Evolutionary conservation across 92 coral and sea anemone species (phyloP).

Genomic region (Phenganax marumi): DNA sequence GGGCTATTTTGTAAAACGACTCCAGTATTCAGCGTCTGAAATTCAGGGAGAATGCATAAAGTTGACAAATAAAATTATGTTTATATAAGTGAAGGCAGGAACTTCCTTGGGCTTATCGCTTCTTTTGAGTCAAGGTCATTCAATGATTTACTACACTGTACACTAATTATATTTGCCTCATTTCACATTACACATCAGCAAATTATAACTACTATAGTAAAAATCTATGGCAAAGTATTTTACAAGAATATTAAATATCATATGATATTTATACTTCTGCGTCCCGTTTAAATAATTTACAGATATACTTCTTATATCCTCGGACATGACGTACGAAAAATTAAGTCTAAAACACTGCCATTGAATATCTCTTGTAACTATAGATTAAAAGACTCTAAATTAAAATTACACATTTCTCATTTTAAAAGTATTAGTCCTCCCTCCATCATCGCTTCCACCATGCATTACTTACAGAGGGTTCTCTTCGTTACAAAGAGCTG

Average conservation of each 20-base stretch:
- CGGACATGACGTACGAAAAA: conserved; percentile 25
- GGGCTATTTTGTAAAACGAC: no score
- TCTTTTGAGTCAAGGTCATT: not conserved
- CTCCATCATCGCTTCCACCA: conserved; percentile 2
- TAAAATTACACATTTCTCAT: conserved; percentile 43
- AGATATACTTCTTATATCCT: not conserved
- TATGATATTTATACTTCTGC: conserved; percentile 40
- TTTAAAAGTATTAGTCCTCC: conserved; percentile 33
- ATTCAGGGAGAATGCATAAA: no score
- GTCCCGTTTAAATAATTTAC: conserved; percentile 47
- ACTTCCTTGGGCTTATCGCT: no score
- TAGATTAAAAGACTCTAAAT: conserved; percentile 38
- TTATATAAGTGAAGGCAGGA: no score
- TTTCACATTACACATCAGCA: conserved; percentile 33
- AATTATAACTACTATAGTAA: conserved; percentile 30
- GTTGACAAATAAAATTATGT: no score
- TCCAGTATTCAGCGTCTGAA: no score
- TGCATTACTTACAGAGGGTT: not conserved
- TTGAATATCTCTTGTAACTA: not conserved
- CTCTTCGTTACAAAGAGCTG: conserved; percentile 41
- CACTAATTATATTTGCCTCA: conserved; percentile 38
- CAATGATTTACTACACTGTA: conserved; percentile 33
- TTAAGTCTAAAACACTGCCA: conserved; percentile 41
- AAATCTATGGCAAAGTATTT: conserved; percentile 43
- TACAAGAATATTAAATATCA: conserved; percentile 49